Conservation (phyloP, 2,113 vertebrate genomes). For the Sylvicapra grimmia region DNA sequence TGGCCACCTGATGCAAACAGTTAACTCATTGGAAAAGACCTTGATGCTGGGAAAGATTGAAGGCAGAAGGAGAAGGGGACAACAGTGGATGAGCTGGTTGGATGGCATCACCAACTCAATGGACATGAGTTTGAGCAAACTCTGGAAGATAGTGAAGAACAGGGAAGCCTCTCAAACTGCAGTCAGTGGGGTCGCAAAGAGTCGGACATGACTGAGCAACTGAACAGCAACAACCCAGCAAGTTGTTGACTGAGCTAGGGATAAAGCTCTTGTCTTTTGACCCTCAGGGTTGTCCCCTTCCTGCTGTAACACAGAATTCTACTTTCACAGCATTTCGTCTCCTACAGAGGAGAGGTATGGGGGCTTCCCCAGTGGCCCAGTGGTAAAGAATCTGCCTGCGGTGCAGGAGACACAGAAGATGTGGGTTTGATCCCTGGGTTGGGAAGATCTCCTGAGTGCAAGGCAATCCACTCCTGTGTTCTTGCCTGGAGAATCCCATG, state of each 20-base stretch:
- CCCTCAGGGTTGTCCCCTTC: background rate
- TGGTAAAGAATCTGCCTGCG: background rate
- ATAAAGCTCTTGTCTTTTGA: background rate
- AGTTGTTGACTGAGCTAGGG: too few species aligned
- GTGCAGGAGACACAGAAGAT: background rate
- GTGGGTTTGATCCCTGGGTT: background rate
- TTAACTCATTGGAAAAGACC: background rate
- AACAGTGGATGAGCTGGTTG: background rate
- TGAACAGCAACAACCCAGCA: background rate
- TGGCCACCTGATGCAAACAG: background rate
- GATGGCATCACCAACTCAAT: background rate
- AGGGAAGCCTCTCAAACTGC: background rate
- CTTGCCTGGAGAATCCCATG: background rate
- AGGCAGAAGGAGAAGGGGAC: background rate
- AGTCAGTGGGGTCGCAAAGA: rapidly evolving
- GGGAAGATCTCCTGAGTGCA: background rate
- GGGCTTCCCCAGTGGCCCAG: background rate
- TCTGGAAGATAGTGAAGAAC: background rate
- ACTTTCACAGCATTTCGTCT: background rate
- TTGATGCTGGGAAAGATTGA: background rate
- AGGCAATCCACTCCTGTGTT: background rate
- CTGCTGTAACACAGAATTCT: background rate
- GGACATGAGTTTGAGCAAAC: background rate
- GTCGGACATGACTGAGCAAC: background rate
- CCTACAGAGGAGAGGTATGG: background rate